Percentiles rank a stretch among this genome's conserved stretches.
Evolutionary conservation across 2,797 vertebrate genomes (phyloP).

Genomic region (Sebastolobus altivelis): DNA sequence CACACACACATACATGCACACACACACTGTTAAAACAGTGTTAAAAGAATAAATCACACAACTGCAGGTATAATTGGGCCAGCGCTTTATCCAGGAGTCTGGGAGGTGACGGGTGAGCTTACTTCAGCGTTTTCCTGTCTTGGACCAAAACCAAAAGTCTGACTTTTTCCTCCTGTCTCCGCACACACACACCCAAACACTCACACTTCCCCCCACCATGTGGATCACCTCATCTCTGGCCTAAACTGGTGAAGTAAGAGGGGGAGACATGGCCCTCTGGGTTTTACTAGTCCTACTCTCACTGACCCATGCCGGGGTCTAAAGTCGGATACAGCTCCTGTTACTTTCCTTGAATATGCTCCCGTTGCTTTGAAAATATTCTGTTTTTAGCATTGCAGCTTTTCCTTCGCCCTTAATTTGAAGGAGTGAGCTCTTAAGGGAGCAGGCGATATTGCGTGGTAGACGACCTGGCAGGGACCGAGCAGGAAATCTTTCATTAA

Average conservation of each 20-base stretch:
- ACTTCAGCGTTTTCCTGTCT: conserved; percentile 71
- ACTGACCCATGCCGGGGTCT: conserved; percentile 74
- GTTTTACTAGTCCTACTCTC: conserved; percentile 74
- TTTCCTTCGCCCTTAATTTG: conserved; percentile 66
- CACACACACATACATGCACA: conserved; percentile 30
- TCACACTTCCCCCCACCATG: conserved; percentile 50
- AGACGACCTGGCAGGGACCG: conserved; percentile 53
- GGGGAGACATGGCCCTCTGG: conserved; percentile 70
- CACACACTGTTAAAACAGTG: conserved; percentile 43
- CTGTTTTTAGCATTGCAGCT: conserved; percentile 67
- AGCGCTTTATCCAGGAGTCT: conserved; percentile 55
- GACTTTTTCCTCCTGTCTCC: conserved; percentile 62
- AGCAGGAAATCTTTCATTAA: conserved; percentile 83
- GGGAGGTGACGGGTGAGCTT: conserved; percentile 62
- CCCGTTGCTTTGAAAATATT: conserved; percentile 57
- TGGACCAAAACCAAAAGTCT: conserved; percentile 61
- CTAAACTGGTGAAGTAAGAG: conserved; percentile 59
- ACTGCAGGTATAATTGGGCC: conserved; percentile 63
- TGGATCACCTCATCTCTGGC: conserved; percentile 74
- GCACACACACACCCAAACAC: conserved; percentile 22
- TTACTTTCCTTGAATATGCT: conserved; percentile 56
- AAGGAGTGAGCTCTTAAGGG: conserved; percentile 52
- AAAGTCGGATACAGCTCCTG: conserved; percentile 69
- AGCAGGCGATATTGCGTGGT: conserved; percentile 60
- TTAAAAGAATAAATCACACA: conserved; percentile 66